Conservation (phyloP, 2,113 vertebrate genomes). For the Podocnemis expansa region DNA sequence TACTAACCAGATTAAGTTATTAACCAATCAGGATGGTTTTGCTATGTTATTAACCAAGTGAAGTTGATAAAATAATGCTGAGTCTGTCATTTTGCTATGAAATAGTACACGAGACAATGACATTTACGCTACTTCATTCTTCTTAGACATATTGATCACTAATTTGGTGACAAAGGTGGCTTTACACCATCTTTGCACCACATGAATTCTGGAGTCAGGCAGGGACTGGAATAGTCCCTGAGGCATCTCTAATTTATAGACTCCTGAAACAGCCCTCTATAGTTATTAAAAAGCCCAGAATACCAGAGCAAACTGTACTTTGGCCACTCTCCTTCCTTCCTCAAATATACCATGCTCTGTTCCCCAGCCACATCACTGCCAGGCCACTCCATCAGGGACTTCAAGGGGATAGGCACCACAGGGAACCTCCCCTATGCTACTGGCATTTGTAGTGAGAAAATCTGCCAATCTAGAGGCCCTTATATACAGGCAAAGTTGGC, state of each 20-base stretch:
- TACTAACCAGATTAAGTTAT: too few relatives aligned
- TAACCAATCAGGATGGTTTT: too few relatives aligned
- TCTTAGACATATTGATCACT: too few relatives aligned
- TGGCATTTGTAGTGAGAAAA: background rate
- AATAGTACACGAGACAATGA: too few relatives aligned
- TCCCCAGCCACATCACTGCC: background rate
- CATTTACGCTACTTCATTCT: too few relatives aligned
- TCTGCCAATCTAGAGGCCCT: background rate
- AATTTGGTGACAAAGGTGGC: background rate
- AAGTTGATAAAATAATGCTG: too few relatives aligned
- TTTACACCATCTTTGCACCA: background rate
- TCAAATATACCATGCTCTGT: background rate
- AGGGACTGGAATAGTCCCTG: background rate
- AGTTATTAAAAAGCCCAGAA: background rate
- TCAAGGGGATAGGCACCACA: rapidly evolving
- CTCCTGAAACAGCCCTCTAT: background rate
- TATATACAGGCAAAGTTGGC: background rate
- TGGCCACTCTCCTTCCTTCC: background rate
- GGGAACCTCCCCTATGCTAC: background rate
- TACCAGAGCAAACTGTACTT: background rate
- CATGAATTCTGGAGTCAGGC: background rate
- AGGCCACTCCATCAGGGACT: background rate
- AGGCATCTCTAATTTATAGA: background rate
- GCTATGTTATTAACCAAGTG: too few relatives aligned
- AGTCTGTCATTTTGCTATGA: too few relatives aligned